Evolutionary conservation across 2,888 invertebrate genomes (phyloP).

Genomic region (Athetis lepigone): DNA sequence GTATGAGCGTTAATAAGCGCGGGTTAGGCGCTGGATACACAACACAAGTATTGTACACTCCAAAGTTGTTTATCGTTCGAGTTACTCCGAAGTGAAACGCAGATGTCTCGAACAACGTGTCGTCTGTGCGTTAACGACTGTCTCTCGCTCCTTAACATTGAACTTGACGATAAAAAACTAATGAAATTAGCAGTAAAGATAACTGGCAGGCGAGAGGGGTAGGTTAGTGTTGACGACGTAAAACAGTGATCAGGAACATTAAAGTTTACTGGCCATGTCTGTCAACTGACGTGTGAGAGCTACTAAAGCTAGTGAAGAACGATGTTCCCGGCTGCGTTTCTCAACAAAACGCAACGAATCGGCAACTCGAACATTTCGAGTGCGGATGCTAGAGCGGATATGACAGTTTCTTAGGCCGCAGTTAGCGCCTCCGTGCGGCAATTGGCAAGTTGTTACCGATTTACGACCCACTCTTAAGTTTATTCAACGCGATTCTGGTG

Average conservation of each 20-base stretch:
- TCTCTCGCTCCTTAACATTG: constrained; percentile 80
- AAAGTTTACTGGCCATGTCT: constrained; percentile 37
- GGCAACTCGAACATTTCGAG: constrained; percentile 79
- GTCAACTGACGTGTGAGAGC: constrained; percentile 22
- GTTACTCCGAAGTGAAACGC: constrained; percentile 75
- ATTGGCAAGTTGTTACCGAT: constrained; percentile 89
- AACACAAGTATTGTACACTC: constrained; percentile 73
- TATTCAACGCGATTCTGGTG: constrained; percentile 87
- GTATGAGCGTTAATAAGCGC: constrained; percentile 85
- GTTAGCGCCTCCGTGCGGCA: constrained; percentile 89
- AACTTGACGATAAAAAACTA: constrained; percentile 87
- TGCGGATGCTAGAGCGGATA: constrained; percentile 89
- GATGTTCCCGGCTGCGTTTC: constrained; percentile 15
- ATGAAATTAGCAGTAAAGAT: constrained; percentile 89
- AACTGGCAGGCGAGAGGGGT: constrained; percentile 74
- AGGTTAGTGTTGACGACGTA: constrained; percentile 76
- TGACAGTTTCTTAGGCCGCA: constrained; percentile 80
- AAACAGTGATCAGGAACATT: constrained; percentile 60
- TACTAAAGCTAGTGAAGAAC: constrained; percentile 4
- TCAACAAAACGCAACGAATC: constrained; percentile 63
- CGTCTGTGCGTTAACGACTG: constrained; percentile 78
- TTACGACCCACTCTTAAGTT: constrained; percentile 87
- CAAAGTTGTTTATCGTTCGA: constrained; percentile 80
- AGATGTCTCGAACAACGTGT: constrained; percentile 83
- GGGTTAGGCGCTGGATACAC: constrained; percentile 68